A percentile compares a stretch with the other conserved stretches of the same genome.
These are phyloP conservation scores for Meteorus sp. DNA, from an alignment of 1,140 invertebrate species.

Conservation along the genomic window DNA sequence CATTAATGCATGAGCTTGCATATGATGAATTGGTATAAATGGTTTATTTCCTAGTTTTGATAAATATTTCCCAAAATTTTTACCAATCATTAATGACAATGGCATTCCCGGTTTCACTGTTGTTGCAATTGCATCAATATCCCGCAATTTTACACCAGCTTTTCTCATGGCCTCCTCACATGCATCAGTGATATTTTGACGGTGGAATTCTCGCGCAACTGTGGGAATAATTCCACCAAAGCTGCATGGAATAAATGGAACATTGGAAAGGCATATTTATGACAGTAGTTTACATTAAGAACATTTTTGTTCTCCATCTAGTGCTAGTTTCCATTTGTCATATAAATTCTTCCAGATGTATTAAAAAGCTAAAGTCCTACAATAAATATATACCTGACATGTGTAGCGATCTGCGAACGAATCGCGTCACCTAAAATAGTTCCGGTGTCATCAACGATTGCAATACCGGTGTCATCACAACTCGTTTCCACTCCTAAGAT, in stretches of 20 bases:
- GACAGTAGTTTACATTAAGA: background rate
- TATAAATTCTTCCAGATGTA: background rate
- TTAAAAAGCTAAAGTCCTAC: too few relatives aligned
- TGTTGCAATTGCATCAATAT: conserved; percentile 88
- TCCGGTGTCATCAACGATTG: conserved; percentile 75
- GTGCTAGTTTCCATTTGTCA: background rate
- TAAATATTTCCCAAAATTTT: conserved; percentile 82
- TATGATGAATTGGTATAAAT: conserved; percentile 95
- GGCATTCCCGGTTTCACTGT: conserved; percentile 86
- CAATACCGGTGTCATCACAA: conserved; percentile 95
- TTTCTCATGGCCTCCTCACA: conserved; percentile 70
- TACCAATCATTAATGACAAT: conserved; percentile 78
- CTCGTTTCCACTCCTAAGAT: conserved; percentile 97
- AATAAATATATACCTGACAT: conserved; percentile 66
- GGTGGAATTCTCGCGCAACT: conserved; percentile 80
- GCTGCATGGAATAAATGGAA: conserved; percentile 57
- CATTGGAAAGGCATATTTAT: conserved; percentile 7
- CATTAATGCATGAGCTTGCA: conserved; percentile 97
- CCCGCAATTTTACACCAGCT: conserved; percentile 68
- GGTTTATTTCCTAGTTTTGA: conserved; percentile 73
- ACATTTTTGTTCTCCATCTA: background rate
- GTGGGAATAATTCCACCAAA: conserved; percentile 91
- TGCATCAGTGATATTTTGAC: conserved; percentile 74
- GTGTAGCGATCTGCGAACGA: conserved; percentile 74
- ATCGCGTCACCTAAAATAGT: conserved; percentile 78